A percentile compares a stretch with the other conserved stretches of the same genome.
Evolutionary conservation across 1,140 invertebrate species (phyloP).

Genomic region (Microplitis mediator): DNA sequence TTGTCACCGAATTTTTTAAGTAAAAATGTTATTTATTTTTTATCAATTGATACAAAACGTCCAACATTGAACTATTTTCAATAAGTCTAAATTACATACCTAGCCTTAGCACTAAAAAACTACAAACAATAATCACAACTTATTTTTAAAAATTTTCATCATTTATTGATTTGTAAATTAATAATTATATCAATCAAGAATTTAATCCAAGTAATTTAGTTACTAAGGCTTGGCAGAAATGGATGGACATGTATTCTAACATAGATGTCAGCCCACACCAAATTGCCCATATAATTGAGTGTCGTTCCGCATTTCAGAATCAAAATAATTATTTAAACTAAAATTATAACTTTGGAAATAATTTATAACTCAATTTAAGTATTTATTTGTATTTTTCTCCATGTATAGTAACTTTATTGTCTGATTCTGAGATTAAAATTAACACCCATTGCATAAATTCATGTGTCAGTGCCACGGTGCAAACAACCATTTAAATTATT

Average conservation of each 20-base stretch:
- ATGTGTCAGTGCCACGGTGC: slow-evolving; percentile 62
- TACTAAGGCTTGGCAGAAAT: slow-evolving; percentile 53
- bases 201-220: slow-evolving; percentile 42
- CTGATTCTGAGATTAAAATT: slow-evolving; percentile 12
- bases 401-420: background rate
- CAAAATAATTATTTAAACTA: background rate
- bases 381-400: background rate
- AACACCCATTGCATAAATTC: slow-evolving; percentile 32
- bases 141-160: background rate
- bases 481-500: slow-evolving; percentile 61
- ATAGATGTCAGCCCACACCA: slow-evolving; percentile 63
- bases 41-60: slow-evolving; percentile 40
- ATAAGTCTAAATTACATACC: slow-evolving; percentile 43
- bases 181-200: background rate
- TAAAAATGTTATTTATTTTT: slow-evolving; percentile 4
- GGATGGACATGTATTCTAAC: slow-evolving; percentile 62
- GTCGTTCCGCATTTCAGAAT: slow-evolving; percentile 33
- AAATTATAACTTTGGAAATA: too few species aligned
- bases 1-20: too few species aligned
- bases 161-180: background rate
- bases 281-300: slow-evolving; percentile 58
- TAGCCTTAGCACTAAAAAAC: slow-evolving; percentile 42
- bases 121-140: background rate
- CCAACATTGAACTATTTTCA: slow-evolving; percentile 36
- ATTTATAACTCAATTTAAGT: background rate